Evolutionary conservation across 1,140 invertebrate genomes (phyloP).

Genomic region (Vollenhovia emeryi): DNA sequence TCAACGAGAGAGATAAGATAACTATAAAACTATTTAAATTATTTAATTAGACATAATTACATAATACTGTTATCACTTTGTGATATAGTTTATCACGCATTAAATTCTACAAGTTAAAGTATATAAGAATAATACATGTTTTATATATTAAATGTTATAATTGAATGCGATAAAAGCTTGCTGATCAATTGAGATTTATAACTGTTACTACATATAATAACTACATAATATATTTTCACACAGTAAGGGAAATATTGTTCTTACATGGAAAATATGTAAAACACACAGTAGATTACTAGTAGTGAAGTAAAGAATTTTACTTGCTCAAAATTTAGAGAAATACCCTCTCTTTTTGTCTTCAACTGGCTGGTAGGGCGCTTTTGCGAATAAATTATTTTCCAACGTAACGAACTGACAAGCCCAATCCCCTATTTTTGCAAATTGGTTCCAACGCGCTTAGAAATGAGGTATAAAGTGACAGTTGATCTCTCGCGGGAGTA

Average conservation of each 20-base stretch:
- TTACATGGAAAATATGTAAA: background rate
- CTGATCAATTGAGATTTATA: background rate
- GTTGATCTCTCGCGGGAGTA: background rate
- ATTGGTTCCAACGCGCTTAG: background rate
- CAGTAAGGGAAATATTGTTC: background rate
- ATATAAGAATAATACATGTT: background rate
- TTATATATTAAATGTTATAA: conserved; percentile 13
- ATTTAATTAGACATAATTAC: background rate
- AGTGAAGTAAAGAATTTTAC: background rate
- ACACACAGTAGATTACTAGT: background rate
- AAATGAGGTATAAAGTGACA: background rate
- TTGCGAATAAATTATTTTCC: background rate
- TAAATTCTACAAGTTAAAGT: background rate
- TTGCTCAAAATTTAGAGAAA: background rate
- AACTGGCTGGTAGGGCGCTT: background rate
- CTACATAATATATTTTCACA: background rate
- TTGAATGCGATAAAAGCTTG: background rate
- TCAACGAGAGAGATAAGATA: background rate
- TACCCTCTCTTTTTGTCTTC: background rate
- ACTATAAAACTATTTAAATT: background rate
- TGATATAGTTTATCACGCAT: background rate
- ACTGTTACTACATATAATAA: background rate
- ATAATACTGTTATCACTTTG: background rate
- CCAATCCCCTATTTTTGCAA: background rate
- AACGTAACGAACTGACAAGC: background rate